Evolutionary conservation across 2,113 vertebrate species (phyloP).

Genomic region (Eretmochelys imbricata): DNA sequence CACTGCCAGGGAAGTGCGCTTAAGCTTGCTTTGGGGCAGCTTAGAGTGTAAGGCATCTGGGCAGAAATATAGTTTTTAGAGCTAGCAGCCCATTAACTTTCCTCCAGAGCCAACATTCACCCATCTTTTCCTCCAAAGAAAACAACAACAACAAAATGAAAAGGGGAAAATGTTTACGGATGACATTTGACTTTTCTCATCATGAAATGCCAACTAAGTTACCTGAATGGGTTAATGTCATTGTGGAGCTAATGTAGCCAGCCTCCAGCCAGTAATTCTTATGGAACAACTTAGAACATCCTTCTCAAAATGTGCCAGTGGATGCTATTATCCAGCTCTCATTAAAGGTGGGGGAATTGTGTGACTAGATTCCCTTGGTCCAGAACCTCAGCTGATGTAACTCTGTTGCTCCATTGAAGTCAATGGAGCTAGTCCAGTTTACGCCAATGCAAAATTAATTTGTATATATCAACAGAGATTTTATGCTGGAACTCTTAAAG

Average conservation of each 20-base stretch:
- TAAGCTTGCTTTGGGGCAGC: neutral
- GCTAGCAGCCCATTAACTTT: neutral
- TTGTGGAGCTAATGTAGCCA: neutral
- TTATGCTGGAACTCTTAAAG: neutral
- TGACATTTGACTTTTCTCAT: neutral
- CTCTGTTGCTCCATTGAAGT: neutral
- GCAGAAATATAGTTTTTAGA: neutral
- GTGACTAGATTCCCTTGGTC: neutral
- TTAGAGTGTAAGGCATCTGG: neutral
- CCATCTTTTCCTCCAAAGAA: neutral
- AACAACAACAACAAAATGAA: neutral
- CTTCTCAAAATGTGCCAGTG: neutral
- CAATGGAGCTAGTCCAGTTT: neutral
- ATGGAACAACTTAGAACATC: accelerated
- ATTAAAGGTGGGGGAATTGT: neutral
- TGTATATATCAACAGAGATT: neutral
- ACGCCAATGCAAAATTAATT: neutral
- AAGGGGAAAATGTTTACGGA: neutral
- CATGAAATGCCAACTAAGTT: constrained; percentile 43
- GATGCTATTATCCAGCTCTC: neutral
- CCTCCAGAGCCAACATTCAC: neutral
- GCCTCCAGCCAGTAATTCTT: neutral
- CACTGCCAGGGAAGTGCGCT: accelerated
- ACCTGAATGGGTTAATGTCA: neutral
- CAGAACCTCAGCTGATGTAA: neutral